Evolutionary conservation across 2,888 invertebrate species (phyloP).

Genomic region (Drosophila nr. fundita): DNA sequence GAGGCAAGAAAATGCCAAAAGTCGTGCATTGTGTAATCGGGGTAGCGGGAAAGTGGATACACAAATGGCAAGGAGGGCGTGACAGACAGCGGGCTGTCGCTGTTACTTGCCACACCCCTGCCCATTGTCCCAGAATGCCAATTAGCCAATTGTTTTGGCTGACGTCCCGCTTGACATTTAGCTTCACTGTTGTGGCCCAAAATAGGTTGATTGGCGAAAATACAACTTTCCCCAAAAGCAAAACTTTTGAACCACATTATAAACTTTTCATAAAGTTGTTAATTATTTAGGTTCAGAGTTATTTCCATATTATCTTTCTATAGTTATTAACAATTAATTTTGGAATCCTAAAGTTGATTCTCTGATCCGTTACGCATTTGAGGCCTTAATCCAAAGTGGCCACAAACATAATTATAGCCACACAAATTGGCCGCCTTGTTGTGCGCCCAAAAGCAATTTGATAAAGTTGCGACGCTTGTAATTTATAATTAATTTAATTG

Average conservation of each 20-base stretch:
- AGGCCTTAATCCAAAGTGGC: background rate
- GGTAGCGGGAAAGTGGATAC: constrained; percentile 5
- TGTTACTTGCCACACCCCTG: background rate
- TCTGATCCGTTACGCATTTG: background rate
- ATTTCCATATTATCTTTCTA: background rate
- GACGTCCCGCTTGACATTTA: constrained; percentile 11
- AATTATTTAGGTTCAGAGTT: background rate
- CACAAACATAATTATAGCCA: background rate
- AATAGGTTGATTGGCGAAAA: background rate
- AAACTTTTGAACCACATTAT: too few species aligned
- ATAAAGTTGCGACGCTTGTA: background rate
- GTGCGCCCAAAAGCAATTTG: constrained; percentile 1
- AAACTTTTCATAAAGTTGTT: background rate
- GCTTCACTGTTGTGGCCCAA: fast-evolving
- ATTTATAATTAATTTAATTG: background rate
- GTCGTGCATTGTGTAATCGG: constrained; percentile 53
- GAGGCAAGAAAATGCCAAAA: constrained; percentile 57
- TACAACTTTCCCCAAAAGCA: background rate
- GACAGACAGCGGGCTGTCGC: constrained; percentile 7
- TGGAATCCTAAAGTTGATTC: background rate
- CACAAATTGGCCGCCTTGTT: background rate
- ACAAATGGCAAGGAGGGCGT: constrained; percentile 8
- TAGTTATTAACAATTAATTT: background rate
- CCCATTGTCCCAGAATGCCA: constrained; percentile 20
- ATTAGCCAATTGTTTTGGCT: constrained; percentile 21